Base-by-base conservation (phyloP, 1,140 invertebrate genomes). In the Heliconius melpomene region DNA sequence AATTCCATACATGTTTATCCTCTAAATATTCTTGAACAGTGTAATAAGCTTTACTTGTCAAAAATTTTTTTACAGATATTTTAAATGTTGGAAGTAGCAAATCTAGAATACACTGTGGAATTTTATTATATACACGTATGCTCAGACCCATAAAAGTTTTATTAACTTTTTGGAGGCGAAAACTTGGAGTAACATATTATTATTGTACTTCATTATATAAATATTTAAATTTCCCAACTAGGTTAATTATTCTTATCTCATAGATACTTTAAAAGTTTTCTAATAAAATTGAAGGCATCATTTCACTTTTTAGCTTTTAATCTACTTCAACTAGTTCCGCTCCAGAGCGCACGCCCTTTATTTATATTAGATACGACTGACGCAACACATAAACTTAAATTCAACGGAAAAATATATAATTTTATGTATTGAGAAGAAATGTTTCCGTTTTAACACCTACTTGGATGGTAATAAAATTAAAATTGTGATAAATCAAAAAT, bases 271-370 rank as follows among this genome's bases (percentile, higher is more conserved):
- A 66, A 66, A 66, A 26, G 26, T 75, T 70, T 76, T 76, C 60
- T 23, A 7, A 18, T 76, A 38, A 70, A 76, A 70, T 70, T 26
- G 60, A 46, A n/a, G 38, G 74, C 72, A 85, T 83, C 74, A 75
- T 84, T 88, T 85, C 79, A 83, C 79, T 71, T 80, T 57, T 78
- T 79, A 82, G 82, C 84, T 86, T 89, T 89, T 90, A 91, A 90
- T 91, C 83, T 86, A 70, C 83, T 83, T 83, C 87, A 89, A 85
- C 80, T 83, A 79, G 87, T 91, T 91, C 87, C 86, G 89, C 88
- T 91, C 87, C 80, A 84, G 84, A 90, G 32, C 87, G 86, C 82
- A 82, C 78, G 85, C 85, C 86, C 84, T 90, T 85, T 86, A 86
- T 87, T 84, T 84, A 52, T 20, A 7, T 52, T 7, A 75, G 84